phyloP scores from a whole-genome alignment of 2,113 vertebrate genomes.

The Toxotes jaculatrix region DNA sequence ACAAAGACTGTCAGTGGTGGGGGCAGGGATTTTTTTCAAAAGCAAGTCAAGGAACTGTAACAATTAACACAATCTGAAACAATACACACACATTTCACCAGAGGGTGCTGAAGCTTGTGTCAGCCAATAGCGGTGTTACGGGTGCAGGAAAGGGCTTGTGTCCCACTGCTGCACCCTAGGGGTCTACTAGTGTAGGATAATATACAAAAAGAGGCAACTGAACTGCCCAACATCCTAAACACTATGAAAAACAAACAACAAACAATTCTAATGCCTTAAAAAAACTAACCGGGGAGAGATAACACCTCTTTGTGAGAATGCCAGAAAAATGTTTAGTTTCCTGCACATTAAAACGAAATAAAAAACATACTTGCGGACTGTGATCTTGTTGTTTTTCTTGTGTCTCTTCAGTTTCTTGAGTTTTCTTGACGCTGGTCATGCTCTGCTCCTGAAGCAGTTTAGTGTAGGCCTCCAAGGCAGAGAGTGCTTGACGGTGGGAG shows the following conservation, averaged over 20 bases:
- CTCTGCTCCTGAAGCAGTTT: slow-evolving; percentile 82
- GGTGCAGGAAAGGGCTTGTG: neutral
- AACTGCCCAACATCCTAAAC: neutral
- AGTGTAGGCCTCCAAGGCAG: slow-evolving; percentile 75
- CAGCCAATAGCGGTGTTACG: neutral
- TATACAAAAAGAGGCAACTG: neutral
- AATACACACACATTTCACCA: slow-evolving; percentile 1
- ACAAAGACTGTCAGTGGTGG: neutral
- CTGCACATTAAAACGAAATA: neutral
- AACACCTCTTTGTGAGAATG: neutral
- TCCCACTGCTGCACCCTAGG: slow-evolving; percentile 48
- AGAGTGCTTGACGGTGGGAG: slow-evolving; percentile 71
- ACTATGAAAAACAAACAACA: neutral
- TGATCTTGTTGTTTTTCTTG: slow-evolving; percentile 82
- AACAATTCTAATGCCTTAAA: too few species aligned
- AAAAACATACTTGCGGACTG: slow-evolving; percentile 63
- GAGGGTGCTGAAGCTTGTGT: slow-evolving; percentile 1
- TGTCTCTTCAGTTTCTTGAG: slow-evolving; percentile 81
- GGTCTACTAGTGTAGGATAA: neutral
- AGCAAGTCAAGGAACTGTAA: neutral
- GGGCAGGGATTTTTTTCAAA: neutral
- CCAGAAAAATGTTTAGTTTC: neutral
- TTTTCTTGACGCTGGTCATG: slow-evolving; percentile 61
- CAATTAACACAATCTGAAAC: neutral
- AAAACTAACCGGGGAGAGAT: neutral